Evolutionary conservation across 1,140 invertebrate genomes (phyloP).

Genomic region (Hydropsyche tenuis): DNA sequence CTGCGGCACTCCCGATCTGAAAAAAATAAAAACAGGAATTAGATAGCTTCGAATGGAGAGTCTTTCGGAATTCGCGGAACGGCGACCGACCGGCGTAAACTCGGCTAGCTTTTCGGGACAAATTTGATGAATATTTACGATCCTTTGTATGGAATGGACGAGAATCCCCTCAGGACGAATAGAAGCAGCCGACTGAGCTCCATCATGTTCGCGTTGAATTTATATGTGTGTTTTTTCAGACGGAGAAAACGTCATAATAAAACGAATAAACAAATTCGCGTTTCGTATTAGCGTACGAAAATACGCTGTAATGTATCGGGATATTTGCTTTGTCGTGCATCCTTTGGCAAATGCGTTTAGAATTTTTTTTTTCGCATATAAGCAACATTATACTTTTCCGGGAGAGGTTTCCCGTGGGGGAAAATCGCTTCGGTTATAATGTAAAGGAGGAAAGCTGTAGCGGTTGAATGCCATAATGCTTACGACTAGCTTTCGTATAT

Average conservation of each 20-base stretch:
- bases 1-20: background rate
- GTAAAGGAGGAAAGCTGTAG: slow-evolving; percentile 13
- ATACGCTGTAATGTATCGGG: no score
- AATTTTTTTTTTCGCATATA: slow-evolving; percentile 3
- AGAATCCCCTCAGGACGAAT: background rate
- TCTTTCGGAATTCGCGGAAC: no score
- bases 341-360: slow-evolving; percentile 6
- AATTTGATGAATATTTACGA: slow-evolving; percentile 17
- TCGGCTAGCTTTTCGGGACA: slow-evolving; percentile 2
- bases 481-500: background rate
- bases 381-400: slow-evolving; percentile 2
- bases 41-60: no score
- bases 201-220: no score
- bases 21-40: no score
- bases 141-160: background rate
- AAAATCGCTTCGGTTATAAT: slow-evolving; percentile 24
- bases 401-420: slow-evolving; percentile 6
- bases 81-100: background rate
- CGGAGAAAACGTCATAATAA: no score
- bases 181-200: no score
- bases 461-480: slow-evolving; percentile 19
- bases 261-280: no score
- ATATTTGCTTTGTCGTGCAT: slow-evolving; percentile 1
- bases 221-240: no score
- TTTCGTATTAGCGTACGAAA: no score